Conservation (phyloP, 2,797 vertebrate species). For the Hydrocynus forskahlii region DNA sequence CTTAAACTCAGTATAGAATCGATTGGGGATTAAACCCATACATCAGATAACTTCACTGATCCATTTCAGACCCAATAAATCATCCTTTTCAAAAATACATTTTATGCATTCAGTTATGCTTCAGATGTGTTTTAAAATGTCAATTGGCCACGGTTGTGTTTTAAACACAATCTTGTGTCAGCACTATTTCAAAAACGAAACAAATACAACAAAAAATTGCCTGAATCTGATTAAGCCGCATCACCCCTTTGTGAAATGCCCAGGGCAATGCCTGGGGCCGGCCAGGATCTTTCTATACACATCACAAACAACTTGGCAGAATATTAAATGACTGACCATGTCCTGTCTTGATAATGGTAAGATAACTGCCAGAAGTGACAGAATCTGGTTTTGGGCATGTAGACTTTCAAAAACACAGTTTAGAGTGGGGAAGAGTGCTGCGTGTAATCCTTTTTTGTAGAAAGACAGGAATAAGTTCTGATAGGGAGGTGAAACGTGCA, state of each 20-base stretch:
- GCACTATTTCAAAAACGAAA: background rate
- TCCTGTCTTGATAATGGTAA: constrained; percentile 5
- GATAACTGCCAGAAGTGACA: background rate
- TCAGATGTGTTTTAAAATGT: too few species aligned
- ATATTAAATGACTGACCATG: constrained; percentile 6
- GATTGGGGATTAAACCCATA: too few species aligned
- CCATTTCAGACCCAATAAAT: too few species aligned
- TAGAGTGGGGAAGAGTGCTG: background rate
- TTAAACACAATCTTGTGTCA: background rate
- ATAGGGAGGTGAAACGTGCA: background rate
- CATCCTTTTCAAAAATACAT: too few species aligned
- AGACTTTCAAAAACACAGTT: background rate
- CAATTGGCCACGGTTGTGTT: background rate
- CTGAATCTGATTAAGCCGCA: background rate
- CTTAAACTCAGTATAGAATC: too few species aligned
- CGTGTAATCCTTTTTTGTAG: background rate
- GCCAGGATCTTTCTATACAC: background rate
- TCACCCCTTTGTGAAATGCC: background rate
- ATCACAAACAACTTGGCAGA: constrained; percentile 17
- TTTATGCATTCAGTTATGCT: too few species aligned
- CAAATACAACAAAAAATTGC: background rate
- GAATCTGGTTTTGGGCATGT: background rate
- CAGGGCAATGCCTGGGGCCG: constrained; percentile 1
- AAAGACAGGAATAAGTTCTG: background rate
- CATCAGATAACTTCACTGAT: too few species aligned